Conservation (phyloP, 2,888 invertebrate genomes). For the Hermaeophaga mercurialis region DNA sequence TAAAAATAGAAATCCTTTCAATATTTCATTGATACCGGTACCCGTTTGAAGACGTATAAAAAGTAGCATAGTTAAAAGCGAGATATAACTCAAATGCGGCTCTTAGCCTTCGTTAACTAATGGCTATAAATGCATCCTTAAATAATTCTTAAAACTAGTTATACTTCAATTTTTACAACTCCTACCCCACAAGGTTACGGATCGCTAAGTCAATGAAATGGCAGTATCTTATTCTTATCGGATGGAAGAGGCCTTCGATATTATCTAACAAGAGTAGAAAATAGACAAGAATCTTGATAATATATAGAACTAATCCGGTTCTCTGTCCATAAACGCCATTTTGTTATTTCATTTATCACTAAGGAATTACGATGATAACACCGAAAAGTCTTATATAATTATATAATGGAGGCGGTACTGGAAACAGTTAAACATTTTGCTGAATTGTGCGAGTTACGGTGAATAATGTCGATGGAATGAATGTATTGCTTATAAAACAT, state of each 20-base stretch:
- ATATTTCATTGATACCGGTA: conserved; percentile 13
- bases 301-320: conserved; percentile 40
- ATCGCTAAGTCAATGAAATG: conserved; percentile 53
- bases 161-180: conserved; percentile 38
- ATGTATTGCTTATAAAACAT: not conserved
- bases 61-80: conserved; percentile 12
- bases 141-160: conserved; percentile 35
- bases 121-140: conserved; percentile 20
- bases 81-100: conserved; percentile 21
- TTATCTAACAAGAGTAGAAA: conserved; percentile 45
- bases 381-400: too few species aligned
- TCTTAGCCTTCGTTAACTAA: conserved; percentile 19
- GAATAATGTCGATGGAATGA: too few species aligned
- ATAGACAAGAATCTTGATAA: conserved; percentile 46
- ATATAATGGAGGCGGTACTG: too few species aligned
- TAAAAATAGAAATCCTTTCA: too few species aligned
- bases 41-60: conserved; percentile 11
- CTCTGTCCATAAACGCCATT: conserved; percentile 15
- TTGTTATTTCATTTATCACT: conserved; percentile 36
- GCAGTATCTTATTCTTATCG: conserved; percentile 53
- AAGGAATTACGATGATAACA: too few species aligned
- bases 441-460: too few species aligned
- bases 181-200: conserved; percentile 45
- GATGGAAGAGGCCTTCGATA: conserved; percentile 48
- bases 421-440: too few species aligned